A percentile compares a stretch with the other conserved stretches of the same genome.
Conservation (phyloP, 1,140 invertebrate species). For the Trichomalopsis sarcophagae region DNA sequence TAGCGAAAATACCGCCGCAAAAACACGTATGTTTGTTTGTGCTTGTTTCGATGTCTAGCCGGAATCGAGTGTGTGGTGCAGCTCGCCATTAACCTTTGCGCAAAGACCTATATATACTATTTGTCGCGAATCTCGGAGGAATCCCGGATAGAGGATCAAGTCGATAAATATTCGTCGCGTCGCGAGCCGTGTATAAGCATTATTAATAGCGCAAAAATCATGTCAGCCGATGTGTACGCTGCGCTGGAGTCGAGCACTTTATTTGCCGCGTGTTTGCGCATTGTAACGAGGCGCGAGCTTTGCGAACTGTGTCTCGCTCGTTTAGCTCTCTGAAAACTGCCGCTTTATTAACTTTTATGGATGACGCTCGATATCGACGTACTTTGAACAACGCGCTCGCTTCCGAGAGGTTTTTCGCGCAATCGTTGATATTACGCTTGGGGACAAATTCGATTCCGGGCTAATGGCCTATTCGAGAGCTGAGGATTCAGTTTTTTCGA, state of each 20-base stretch:
- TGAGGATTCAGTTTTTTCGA: no score
- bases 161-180: not conserved
- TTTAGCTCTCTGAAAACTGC: not conserved
- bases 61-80: not conserved
- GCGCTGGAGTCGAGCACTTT: not conserved
- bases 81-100: no score
- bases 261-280: not conserved
- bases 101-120: no score
- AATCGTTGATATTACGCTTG: not conserved
- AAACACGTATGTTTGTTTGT: not conserved
- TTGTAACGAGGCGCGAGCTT: not conserved
- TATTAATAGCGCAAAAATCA: conserved; percentile 6
- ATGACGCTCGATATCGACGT: not conserved
- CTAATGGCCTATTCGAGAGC: no score
- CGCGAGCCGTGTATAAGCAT: not conserved
- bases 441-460: not conserved
- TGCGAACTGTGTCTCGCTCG: not conserved
- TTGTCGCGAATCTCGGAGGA: no score
- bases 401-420: not conserved
- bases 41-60: not conserved
- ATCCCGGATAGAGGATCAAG: not conserved
- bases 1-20: not conserved
- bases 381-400: not conserved
- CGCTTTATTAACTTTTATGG: not conserved
- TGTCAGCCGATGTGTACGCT: not conserved